Conservation (phyloP, 2,113 vertebrate species). For the Paralichthys olivaceus region DNA sequence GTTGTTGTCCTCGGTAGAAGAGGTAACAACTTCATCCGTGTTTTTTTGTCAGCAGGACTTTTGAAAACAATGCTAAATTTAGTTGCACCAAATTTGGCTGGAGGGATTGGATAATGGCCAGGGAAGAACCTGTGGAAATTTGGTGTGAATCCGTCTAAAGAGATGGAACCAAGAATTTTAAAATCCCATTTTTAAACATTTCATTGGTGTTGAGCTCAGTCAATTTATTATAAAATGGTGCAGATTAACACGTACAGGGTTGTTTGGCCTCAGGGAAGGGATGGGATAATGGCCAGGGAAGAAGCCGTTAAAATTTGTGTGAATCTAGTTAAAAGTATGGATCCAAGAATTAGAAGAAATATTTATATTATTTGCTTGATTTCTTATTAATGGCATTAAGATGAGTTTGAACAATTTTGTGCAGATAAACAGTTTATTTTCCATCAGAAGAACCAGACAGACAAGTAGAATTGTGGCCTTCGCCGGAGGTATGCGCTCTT, state of each 20-base stretch:
- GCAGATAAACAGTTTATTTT: background rate
- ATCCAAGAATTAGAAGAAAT: too few species aligned
- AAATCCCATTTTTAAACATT: too few species aligned
- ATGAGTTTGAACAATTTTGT: background rate
- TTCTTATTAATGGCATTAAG: background rate
- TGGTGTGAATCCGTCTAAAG: background rate
- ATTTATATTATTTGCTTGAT: too few species aligned
- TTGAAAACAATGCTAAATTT: background rate
- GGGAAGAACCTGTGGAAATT: background rate
- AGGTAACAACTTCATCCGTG: background rate
- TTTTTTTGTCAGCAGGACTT: background rate
- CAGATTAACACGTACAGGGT: too few species aligned
- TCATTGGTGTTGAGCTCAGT: too few species aligned
- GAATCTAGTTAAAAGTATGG: too few species aligned
- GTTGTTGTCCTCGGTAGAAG: conserved; percentile 2
- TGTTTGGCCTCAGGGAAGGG: too few species aligned
- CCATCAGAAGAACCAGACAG: too few species aligned
- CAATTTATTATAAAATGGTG: too few species aligned
- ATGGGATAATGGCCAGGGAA: too few species aligned
- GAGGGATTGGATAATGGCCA: background rate
- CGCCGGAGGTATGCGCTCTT: background rate
- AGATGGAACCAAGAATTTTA: too few species aligned
- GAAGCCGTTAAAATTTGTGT: too few species aligned
- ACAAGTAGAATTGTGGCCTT: background rate
- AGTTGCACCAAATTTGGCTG: background rate